Base-by-base conservation (phyloP, 2,113 vertebrate species). In the Sphaerodactylus townsendi region DNA sequence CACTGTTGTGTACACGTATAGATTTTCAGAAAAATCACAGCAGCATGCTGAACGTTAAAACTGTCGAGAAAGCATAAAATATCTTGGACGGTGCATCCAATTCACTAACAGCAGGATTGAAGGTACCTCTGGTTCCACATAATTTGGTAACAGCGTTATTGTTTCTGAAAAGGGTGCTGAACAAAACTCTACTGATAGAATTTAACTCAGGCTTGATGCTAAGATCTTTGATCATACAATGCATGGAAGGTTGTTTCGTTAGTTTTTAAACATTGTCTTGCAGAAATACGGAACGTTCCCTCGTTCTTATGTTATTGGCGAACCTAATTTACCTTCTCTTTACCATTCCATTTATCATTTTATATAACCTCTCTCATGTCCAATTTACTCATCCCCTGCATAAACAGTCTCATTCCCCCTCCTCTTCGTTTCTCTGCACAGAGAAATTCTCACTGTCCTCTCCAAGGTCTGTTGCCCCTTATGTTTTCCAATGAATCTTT, bases 341-440 rank as follows among this genome's bases (percentile, higher is more conserved):
- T 79, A 64, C 83, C 53, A 50, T 44, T n/a, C 83, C 68, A 85
- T 78, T 85, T 79, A 79, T 78, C 83, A 85, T 79, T 64, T 72
- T 72, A 33, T 72, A 78, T 85, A 85, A 79, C 23, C 53, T 30
- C 53, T 78, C n/a, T 79, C 53, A 79, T 79, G 76, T 79, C 53
- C 77, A 72, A 48, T 85, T 79, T 78, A 71, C 69, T 79, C 56
- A 48, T 11, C 17, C n/a, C 3, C 68, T 64, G 68, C 68, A 85
- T 79, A 79, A 85, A 85, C 69, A 85, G 62, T 79, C 41, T 64
- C 76, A 78, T 78, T 65, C 48, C 37, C 6, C 25, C 11, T 14
- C 28, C 7, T 14, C 66, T 39, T 30, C 39, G 28, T 70, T 84
- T 72, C n/a, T 79, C 68, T 48, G 76, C 77, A 78, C 23, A 79